Conservation (phyloP, 2,797 vertebrate species). For the Morelia viridis region DNA sequence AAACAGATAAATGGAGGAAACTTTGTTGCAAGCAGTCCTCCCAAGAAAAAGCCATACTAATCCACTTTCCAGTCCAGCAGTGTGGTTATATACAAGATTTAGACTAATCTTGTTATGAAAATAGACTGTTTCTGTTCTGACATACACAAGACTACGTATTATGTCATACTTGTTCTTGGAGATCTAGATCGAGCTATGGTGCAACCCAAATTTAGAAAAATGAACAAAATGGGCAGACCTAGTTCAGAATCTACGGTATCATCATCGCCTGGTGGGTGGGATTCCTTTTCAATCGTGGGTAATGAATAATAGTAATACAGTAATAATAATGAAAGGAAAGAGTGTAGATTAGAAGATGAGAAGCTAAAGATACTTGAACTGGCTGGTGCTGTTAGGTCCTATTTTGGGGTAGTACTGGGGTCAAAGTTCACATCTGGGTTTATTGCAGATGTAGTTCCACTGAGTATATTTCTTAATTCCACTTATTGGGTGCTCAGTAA, state of each 20-base stretch:
- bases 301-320: background rate
- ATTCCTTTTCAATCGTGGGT: background rate
- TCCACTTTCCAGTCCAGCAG: background rate
- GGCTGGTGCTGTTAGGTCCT: background rate
- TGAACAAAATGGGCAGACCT: background rate
- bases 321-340: background rate
- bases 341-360: background rate
- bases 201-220: background rate
- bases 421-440: background rate
- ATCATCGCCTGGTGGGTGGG: background rate
- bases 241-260: background rate
- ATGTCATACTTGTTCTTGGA: background rate
- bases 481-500: background rate
- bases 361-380: background rate
- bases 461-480: background rate
- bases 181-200: background rate
- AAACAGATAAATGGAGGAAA: background rate
- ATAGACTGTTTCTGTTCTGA: background rate
- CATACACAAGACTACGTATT: background rate
- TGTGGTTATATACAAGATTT: background rate
- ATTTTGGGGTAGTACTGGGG: background rate
- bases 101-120: background rate
- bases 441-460: background rate
- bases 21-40: background rate
- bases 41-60: background rate